phyloP scores from a whole-genome alignment of 2,113 vertebrate species.

The Cololabis saira region DNA sequence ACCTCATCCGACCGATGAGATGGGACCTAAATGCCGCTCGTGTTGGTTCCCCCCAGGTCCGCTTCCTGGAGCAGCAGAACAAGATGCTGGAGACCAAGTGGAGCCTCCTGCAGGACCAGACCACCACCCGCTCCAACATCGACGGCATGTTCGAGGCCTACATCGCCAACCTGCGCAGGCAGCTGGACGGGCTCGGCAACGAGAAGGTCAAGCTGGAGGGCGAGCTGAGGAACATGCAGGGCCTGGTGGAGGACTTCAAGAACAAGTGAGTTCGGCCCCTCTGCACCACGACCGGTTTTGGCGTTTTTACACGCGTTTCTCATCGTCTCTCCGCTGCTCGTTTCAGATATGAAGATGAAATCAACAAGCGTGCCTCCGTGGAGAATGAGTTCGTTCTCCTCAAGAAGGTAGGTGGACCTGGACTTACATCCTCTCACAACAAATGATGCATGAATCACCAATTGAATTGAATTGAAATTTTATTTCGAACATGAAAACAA shows the following conservation, averaged over 20 bases:
- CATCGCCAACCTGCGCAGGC: slow-evolving; percentile 86
- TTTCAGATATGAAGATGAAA: slow-evolving; percentile 93
- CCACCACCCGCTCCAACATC: slow-evolving; percentile 80
- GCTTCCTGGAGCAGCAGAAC: slow-evolving; percentile 96
- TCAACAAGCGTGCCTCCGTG: slow-evolving; percentile 88
- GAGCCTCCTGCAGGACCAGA: slow-evolving; percentile 90
- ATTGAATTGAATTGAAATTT: too few species aligned
- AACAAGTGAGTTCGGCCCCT: slow-evolving; percentile 84
- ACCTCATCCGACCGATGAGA: too few species aligned
- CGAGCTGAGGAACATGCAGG: slow-evolving; percentile 89
- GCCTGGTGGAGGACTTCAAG: slow-evolving; percentile 93
- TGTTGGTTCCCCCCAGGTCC: slow-evolving; percentile 77
- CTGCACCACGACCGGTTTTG: too few species aligned
- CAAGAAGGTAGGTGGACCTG: slow-evolving; percentile 86
- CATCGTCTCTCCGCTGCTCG: neutral
- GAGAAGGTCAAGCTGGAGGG: slow-evolving; percentile 89
- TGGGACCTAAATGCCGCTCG: slow-evolving; percentile 1
- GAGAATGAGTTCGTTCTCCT: slow-evolving; percentile 96
- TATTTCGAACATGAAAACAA: too few species aligned
- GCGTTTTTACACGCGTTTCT: neutral
- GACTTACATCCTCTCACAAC: neutral
- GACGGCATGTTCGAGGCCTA: slow-evolving; percentile 89
- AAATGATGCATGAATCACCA: neutral
- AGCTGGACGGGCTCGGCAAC: slow-evolving; percentile 84
- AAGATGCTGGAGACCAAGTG: slow-evolving; percentile 98